Evolutionary conservation across 1,140 invertebrate genomes (phyloP).

Genomic region (Hermetia illucens): DNA sequence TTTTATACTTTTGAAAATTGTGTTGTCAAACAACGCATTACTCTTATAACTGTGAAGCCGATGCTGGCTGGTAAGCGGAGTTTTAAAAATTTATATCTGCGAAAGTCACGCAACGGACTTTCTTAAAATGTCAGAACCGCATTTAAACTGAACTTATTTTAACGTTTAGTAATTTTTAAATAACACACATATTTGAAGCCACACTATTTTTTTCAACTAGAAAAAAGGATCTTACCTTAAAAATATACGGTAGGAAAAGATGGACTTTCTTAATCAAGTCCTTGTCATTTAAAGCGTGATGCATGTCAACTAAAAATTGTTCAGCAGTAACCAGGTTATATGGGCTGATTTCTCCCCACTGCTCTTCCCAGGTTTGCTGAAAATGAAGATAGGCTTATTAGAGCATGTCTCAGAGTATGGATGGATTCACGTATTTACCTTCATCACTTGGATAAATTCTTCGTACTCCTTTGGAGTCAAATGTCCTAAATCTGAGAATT

Average conservation of each 20-base stretch:
- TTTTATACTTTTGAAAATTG: no score
- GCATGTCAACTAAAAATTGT: conserved; percentile 65
- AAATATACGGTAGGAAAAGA: conserved; percentile 60
- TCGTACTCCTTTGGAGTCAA: conserved; percentile 41
- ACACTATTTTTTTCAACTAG: neutral
- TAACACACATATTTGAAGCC: neutral
- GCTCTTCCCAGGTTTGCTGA: conserved; percentile 63
- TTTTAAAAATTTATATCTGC: no score
- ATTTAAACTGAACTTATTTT: no score
- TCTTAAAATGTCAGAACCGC: no score
- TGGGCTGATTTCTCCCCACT: conserved; percentile 65
- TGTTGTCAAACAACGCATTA: no score
- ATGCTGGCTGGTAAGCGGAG: no score
- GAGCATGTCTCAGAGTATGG: no score
- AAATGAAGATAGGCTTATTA: conserved; percentile 18
- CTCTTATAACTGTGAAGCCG: no score
- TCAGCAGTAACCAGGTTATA: conserved; percentile 67
- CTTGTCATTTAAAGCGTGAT: conserved; percentile 62
- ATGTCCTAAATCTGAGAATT: conserved; percentile 59
- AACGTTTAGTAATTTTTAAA: no score
- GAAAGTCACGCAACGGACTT: no score
- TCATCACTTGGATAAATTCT: conserved; percentile 50
- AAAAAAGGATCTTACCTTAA: conserved; percentile 42
- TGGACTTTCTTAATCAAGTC: conserved; percentile 55
- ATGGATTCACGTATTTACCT: conserved; percentile 38